Evolutionary conservation across 2,888 invertebrate genomes (phyloP), one percentile per base, ranked within the genome.

Genomic region (Eupithecia inturbata): DNA sequence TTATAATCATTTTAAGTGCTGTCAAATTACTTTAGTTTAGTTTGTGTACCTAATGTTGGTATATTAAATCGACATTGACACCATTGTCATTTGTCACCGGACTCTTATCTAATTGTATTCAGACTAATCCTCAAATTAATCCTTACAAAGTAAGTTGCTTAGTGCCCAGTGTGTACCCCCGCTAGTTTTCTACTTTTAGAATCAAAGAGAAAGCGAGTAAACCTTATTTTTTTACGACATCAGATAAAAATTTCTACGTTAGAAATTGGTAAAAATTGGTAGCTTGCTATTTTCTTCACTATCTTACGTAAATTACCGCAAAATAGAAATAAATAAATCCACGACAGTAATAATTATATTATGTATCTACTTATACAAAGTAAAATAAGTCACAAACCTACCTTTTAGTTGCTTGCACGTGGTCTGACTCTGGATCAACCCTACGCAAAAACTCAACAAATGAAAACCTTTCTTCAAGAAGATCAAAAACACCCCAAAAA

Each of bases 141-240:
- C 22, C 53, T 22, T 26, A 26, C 14, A 5, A 26, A 22, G 26
- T 26, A 57, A 26, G 26, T 57, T 22, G 3, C 26, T 1, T 10
- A 22, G 57, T 57, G 22, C 14, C 57, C 39, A 39, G 26, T 66
- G 22, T 66, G n/a, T 5, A 64, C 10, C 1, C 31, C 12, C 39
- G 26, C 66, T 22, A 66, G 16, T 22, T 22, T 66, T 64, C 63
- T 70, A n/a, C 33, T 64, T 64, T 70, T 45, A 31, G 62, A 63
- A 62, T 70, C 69, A 70, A 62, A 70, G 45, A 70, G 69, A 31
- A 69, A 39, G 26, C 66, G 66, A 36, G 41, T 66, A 66, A 66
- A 66, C 66, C 66, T 41, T 66, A 66, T 66, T 66, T 66, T 64
- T 66, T 39, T 66, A 66, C 66, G 66, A 26, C 66, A 66, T 66